Evolutionary conservation across 1,140 invertebrate genomes (phyloP).

Genomic region (honey bee (Apis mellifera)): DNA sequence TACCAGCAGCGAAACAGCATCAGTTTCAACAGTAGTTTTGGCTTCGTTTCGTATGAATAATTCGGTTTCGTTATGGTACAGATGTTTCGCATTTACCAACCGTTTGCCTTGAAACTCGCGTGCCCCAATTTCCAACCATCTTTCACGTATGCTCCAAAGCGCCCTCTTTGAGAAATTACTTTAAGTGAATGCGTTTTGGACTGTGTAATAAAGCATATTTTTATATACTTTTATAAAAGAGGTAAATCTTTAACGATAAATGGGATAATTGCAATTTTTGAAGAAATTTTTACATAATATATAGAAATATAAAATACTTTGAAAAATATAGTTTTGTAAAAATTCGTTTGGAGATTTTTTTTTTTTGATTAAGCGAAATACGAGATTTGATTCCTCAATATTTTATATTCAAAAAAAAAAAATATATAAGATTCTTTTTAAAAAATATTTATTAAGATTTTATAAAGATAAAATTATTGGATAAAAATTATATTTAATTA

Average conservation of each 20-base stretch:
- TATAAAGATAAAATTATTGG: no score
- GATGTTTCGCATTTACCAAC: constrained; percentile 18
- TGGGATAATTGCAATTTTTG: neutral
- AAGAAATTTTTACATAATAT: no score
- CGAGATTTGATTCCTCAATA: no score
- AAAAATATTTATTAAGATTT: no score
- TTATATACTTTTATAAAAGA: neutral
- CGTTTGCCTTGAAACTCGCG: neutral
- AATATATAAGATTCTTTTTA: no score
- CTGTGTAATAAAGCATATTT: neutral
- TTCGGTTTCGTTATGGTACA: constrained; percentile 23
- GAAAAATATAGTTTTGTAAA: no score
- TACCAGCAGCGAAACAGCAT: neutral
- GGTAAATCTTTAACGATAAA: neutral
- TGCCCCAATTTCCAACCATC: constrained; percentile 1
- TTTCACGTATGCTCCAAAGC: neutral
- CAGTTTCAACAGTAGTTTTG: neutral
- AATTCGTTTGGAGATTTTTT: no score
- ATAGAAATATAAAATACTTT: neutral
- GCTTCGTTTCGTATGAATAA: constrained; percentile 33
- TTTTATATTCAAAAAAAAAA: no score
- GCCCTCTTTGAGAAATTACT: neutral
- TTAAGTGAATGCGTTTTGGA: neutral
- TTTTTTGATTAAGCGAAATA: no score
- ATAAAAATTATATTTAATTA: no score